A percentile compares a stretch with the other conserved stretches of the same genome.
phyloP scores from a whole-genome alignment of 2,113 vertebrate genomes.

The Phrynosoma platyrhinos region DNA sequence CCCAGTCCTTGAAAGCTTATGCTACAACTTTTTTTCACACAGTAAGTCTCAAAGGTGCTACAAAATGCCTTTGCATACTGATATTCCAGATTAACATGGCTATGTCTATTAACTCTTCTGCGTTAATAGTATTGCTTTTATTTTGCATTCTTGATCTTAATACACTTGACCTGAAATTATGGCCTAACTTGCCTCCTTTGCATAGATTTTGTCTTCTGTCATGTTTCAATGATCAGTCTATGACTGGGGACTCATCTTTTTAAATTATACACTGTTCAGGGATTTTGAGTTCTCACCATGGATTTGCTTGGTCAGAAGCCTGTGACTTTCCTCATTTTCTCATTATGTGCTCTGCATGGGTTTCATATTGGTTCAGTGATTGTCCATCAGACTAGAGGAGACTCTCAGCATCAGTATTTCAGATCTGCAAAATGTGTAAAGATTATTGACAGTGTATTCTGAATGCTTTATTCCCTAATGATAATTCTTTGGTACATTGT shows the following conservation, averaged over 20 bases:
- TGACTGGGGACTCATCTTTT: background rate
- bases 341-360: background rate
- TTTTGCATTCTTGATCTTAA: background rate
- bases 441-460: background rate
- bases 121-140: background rate
- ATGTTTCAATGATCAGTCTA: background rate
- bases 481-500: background rate
- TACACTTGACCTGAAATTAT: background rate
- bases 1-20: no score
- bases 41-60: no score
- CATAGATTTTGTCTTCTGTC: background rate
- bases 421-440: background rate
- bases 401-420: background rate
- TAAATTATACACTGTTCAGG: background rate
- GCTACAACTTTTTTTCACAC: no score
- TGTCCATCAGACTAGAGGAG: background rate
- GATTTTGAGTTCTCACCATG: background rate
- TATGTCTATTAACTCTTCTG: background rate
- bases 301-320: background rate
- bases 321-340: background rate
- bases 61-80: no score
- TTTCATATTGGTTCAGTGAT: background rate
- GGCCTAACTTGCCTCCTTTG: background rate
- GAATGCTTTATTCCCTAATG: background rate
- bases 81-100: no score